A percentile compares a stretch with the other conserved stretches of the same genome.
Conservation (phyloP, 2,113 vertebrate species). For the Eublepharis macularius region DNA sequence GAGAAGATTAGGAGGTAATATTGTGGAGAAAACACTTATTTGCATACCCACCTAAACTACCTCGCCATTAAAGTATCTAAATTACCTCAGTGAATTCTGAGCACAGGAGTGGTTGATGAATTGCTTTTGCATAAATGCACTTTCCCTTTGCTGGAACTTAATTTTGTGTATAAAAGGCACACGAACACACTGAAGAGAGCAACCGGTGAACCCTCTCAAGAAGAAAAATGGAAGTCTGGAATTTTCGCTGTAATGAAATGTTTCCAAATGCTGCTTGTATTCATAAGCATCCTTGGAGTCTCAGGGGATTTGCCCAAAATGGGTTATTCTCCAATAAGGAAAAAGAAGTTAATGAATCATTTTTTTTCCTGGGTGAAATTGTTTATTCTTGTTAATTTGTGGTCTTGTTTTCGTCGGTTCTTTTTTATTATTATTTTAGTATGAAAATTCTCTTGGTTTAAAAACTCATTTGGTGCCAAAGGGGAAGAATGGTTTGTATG, state of each 20-base stretch:
- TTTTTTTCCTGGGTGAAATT: constrained; percentile 60
- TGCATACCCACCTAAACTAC: constrained; percentile 80
- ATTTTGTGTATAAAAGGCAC: constrained; percentile 69
- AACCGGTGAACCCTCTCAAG: constrained; percentile 73
- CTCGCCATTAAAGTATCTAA: constrained; percentile 84
- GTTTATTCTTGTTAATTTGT: constrained; percentile 71
- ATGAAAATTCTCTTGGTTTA: constrained; percentile 69
- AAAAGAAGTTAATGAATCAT: constrained; percentile 76
- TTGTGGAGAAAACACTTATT: constrained; percentile 69
- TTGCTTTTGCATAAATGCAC: constrained; percentile 85
- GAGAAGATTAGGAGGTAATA: constrained; percentile 23
- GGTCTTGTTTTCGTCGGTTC: constrained; percentile 57
- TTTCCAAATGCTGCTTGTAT: constrained; percentile 70
- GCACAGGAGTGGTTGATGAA: constrained; percentile 85
- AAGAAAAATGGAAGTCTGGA: constrained; percentile 78
- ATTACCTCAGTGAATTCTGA: constrained; percentile 85
- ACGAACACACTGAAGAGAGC: constrained; percentile 54
- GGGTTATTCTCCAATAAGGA: constrained; percentile 61
- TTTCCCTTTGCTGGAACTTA: constrained; percentile 78
- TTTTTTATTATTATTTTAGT: constrained; percentile 56
- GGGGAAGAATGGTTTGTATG: constrained; percentile 10
- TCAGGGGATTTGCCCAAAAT: constrained; percentile 73
- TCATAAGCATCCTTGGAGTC: constrained; percentile 66
- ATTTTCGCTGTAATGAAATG: constrained; percentile 78
- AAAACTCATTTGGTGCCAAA: constrained; percentile 60